Evolutionary conservation across 2,888 invertebrate genomes (phyloP), one percentile per base, ranked within the genome.

Genomic region (Drosophila percnosoma): DNA sequence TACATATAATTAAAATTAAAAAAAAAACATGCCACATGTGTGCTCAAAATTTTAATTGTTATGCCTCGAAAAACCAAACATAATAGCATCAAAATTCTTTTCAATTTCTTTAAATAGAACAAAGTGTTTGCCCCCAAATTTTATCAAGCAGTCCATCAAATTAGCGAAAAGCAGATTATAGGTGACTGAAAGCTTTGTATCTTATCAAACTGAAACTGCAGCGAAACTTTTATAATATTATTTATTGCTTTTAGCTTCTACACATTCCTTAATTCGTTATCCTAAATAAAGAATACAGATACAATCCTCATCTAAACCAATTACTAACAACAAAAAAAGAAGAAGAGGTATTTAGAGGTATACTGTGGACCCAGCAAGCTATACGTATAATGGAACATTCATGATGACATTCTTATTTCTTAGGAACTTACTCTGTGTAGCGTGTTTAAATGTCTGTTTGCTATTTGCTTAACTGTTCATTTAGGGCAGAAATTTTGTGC

Each of bases 391-490:
- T 65, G 66, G 65, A 36, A 63, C 73, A 74, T 76, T 78, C 78
- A 70, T 49, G 79, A 88, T 88, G 86, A 85, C 79, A 70, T 83
- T 83, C 80, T 83, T 73, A 83, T 75, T 88, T 85, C 88, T 78
- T n/a, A 33, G 73, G 77, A 85, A 87, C 45, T 57, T 52, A 54
- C 29, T 42, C 45, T 49, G 45, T 64, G 54, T 51, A 42, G 60
- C 53, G 58, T 75, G 63, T 82, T 78, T 69, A 70, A 78, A 78
- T 78, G 67, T 80, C 74, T 79, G 73, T 67, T 79, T 81, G 85
- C 72, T 87, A 85, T 81, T 69, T 83, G 73, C 85, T 78, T 82
- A 79, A 80, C 71, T 80, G 78, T 66, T 67, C 68, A 55, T 59
- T 53, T 76, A 62, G 62, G 71, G 52, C 68, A 70, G 42, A 72